phyloP scores from a whole-genome alignment of 2,797 vertebrate genomes.

The Trematomus bernacchii region DNA sequence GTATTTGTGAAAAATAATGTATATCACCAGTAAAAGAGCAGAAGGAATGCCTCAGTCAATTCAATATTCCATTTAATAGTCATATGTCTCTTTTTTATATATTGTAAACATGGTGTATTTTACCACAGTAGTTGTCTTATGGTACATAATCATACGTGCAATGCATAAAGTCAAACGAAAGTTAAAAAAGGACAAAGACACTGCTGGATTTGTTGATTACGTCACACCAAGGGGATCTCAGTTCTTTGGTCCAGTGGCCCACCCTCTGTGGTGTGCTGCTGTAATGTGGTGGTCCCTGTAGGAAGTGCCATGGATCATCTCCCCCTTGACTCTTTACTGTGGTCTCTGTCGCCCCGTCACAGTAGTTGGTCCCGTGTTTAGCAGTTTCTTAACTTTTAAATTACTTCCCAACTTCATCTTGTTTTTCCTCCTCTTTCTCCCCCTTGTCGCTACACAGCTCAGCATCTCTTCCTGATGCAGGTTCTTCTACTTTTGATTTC shows the following conservation, averaged over 20 bases:
- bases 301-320: conserved; percentile 76
- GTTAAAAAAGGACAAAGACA: conserved; percentile 83
- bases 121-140: conserved; percentile 82
- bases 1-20: conserved; percentile 1
- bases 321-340: conserved; percentile 67
- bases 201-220: conserved; percentile 82
- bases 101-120: conserved; percentile 84
- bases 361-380: conserved; percentile 81
- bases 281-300: conserved; percentile 79
- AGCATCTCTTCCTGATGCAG: conserved; percentile 37
- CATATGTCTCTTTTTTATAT: conserved; percentile 81
- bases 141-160: conserved; percentile 85
- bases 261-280: conserved; percentile 80
- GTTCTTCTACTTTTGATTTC: conserved; percentile 35
- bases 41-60: conserved; percentile 46
- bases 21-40: conserved; percentile 24
- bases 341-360: conserved; percentile 75
- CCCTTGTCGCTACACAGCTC: conserved; percentile 24
- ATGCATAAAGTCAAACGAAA: conserved; percentile 80
- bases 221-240: conserved; percentile 79
- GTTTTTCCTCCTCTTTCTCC: conserved; percentile 42
- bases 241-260: conserved; percentile 84
- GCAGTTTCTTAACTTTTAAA: conserved; percentile 32
- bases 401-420: conserved; percentile 66
- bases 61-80: conserved; percentile 84